Base-by-base conservation (phyloP, 1,140 invertebrate genomes). In the Manduca sexta region DNA sequence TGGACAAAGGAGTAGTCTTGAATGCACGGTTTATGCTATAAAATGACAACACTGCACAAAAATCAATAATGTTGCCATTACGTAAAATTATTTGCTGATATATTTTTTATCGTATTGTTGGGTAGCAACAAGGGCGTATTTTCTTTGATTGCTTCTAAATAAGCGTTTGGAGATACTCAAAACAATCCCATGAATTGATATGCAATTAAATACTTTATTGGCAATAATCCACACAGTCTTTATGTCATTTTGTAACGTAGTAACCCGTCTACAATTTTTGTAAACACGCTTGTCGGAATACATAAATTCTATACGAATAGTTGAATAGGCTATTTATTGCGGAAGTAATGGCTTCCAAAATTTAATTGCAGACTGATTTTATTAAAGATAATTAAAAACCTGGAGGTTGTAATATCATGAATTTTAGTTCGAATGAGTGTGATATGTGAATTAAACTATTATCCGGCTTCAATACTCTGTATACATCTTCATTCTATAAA, bases 301-400 rank as follows among this genome's bases (percentile, higher is more conserved):
- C 74, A 79, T 74, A 80, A 79, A 77, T 69, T 70, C 74, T 80
- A 83, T 79, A 75, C 65, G 66, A 70, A 68, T 73, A 79, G 78
- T 73, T 78, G 69, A 83, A 81, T 84, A 66, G 59, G 82, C 80
- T 85, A 85, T 86, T 85, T 82, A 82, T 79, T 86, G 78, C 79
- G 79, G 84, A 86, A 86, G 83, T 86, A 86, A 86, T 86, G 84
- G 84, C 84, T 86, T 86, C 84, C 84, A 85, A 81, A 77, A 66
- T 76, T 78, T 83, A 85, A 86, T 84, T 86, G 74, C 64, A 69
- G 64, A 60, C 64, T 70, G 71, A 73, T 60, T 72, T 68, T 68
- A 53, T 61, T 66, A 70, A 45, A 41, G 49, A 51, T 57, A 65
- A 72, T 71, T 75, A 60, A 64, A 52, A 55, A 52, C 26, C 62